phyloP scores from a whole-genome alignment of 2,888 invertebrate species.

The Xylota segnis region DNA sequence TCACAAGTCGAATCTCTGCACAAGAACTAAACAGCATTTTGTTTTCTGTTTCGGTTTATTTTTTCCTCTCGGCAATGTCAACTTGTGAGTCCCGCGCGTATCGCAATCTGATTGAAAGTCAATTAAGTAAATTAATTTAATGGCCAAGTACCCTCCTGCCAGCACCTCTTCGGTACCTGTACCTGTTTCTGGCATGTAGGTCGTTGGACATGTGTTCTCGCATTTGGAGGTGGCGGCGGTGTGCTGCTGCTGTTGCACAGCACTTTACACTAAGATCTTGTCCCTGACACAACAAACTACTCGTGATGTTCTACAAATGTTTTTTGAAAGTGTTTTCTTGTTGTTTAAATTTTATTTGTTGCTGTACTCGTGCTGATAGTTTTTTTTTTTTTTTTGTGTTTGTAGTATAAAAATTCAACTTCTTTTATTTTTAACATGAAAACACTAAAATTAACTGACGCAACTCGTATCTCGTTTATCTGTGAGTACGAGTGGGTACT shows the following conservation, averaged over 20 bases:
- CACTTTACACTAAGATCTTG: constrained; percentile 68
- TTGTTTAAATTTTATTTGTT: constrained; percentile 45
- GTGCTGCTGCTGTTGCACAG: constrained; percentile 52
- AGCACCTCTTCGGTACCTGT: background rate
- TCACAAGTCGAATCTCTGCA: constrained; percentile 39
- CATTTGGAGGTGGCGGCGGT: constrained; percentile 25
- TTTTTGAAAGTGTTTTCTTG: constrained; percentile 72
- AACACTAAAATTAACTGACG: constrained; percentile 26
- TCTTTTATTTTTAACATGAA: constrained; percentile 25
- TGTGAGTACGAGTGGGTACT: background rate
- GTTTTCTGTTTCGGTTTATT: background rate
- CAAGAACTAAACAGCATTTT: constrained; percentile 29
- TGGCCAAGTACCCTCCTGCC: constrained; percentile 44
- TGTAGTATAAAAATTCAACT: background rate
- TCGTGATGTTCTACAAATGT: constrained; percentile 73
- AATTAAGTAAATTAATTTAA: constrained; percentile 76
- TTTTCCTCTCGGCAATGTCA: constrained; percentile 18
- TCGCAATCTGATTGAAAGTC: constrained; percentile 71
- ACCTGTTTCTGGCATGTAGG: constrained; percentile 45
- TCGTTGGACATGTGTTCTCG: constrained; percentile 71
- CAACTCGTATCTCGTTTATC: constrained; percentile 10
- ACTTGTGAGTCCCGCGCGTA: constrained; percentile 23
- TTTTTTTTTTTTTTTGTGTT: no score
- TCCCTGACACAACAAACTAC: constrained; percentile 73
- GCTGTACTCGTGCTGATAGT: background rate